Conservation (phyloP, 2,113 vertebrate genomes). For the Megaceryle torquata region DNA sequence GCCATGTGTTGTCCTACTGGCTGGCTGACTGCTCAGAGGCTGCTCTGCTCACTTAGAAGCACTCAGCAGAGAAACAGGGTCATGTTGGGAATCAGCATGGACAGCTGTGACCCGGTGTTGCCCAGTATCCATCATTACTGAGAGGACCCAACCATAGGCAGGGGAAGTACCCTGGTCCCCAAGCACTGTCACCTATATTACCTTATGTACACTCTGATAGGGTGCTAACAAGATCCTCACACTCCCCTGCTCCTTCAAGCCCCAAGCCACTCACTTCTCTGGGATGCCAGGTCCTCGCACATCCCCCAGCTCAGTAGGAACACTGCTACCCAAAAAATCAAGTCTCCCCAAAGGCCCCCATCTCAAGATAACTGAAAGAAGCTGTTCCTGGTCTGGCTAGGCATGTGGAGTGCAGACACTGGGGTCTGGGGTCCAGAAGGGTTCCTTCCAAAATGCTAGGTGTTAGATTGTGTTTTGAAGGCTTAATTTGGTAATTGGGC, state of each 20-base stretch:
- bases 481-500: slow-evolving; percentile 55
- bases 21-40: background rate
- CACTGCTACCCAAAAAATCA: background rate
- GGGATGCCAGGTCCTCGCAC: background rate
- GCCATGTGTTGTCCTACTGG: background rate
- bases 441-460: background rate
- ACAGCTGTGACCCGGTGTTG: background rate
- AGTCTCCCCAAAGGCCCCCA: background rate
- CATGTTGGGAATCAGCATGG: background rate
- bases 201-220: background rate
- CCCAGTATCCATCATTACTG: background rate
- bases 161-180: background rate
- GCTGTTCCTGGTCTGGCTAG: accelerated
- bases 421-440: background rate
- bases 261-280: background rate
- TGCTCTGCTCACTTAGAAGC: background rate
- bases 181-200: background rate
- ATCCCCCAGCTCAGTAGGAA: background rate
- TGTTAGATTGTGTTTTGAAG: slow-evolving; percentile 19
- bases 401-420: accelerated
- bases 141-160: accelerated
- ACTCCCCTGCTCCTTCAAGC: background rate
- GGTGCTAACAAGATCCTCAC: background rate
- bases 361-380: background rate
- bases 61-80: slow-evolving; percentile 29